A percentile compares a stretch with the other conserved stretches of the same genome.
phyloP scores from a whole-genome alignment of 2,888 invertebrate genomes.

The Celastrina argiolus region DNA sequence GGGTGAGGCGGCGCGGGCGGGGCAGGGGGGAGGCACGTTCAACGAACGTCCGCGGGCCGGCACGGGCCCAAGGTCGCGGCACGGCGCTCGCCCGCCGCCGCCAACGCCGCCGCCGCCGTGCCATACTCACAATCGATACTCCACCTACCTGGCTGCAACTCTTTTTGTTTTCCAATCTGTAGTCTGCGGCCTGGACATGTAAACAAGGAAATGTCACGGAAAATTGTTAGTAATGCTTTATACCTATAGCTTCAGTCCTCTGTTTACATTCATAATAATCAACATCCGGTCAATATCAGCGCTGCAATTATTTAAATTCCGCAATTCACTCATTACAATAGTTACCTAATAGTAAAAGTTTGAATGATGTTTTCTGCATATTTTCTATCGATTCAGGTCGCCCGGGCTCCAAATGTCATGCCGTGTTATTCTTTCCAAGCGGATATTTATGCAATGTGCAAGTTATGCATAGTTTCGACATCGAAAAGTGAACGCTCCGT shows the following conservation, averaged over 20 bases:
- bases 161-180: background rate
- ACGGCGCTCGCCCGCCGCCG: slow-evolving; percentile 47
- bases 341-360: slow-evolving; percentile 6
- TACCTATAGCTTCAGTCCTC: background rate
- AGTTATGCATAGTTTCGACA: slow-evolving; percentile 66
- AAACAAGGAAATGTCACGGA: background rate
- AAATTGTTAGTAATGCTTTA: background rate
- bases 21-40: slow-evolving; percentile 56
- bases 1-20: slow-evolving; percentile 56
- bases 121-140: slow-evolving; percentile 37
- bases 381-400: slow-evolving; percentile 18
- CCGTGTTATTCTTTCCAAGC: slow-evolving; percentile 46
- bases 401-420: slow-evolving; percentile 18
- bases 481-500: slow-evolving; percentile 66
- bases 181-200: background rate
- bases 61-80: slow-evolving; percentile 73
- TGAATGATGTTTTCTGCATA: background rate
- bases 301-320: background rate
- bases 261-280: background rate
- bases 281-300: background rate
- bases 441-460: slow-evolving; percentile 71
- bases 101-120: slow-evolving; percentile 43
- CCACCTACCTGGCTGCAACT: slow-evolving; percentile 24
- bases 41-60: slow-evolving; percentile 76
- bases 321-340: background rate